These are phyloP conservation scores for Laticauda laticaudata DNA, from an alignment of 2,113 vertebrate species.

Conservation along the genomic window DNA sequence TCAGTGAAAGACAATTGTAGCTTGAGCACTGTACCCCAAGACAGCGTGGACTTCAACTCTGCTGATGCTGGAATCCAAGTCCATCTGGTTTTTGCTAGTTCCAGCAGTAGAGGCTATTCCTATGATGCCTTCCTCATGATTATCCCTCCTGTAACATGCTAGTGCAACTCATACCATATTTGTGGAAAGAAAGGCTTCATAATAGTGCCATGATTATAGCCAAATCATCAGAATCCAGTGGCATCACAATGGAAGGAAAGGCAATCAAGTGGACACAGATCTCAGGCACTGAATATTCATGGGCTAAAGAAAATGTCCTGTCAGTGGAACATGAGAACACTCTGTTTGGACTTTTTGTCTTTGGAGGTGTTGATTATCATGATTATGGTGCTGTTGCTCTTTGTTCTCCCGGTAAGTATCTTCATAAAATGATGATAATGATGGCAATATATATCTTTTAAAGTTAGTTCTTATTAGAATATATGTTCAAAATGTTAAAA, in stretches of 20 bases:
- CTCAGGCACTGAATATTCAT: conserved; percentile 68
- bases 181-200: conserved; percentile 38
- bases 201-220: conserved; percentile 66
- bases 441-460: background rate
- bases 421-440: background rate
- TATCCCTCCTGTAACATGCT: too few relatives aligned
- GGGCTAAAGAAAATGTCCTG: conserved; percentile 57
- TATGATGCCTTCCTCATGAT: too few relatives aligned
- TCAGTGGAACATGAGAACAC: conserved; percentile 47
- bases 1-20: background rate
- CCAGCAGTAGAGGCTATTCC: too few relatives aligned
- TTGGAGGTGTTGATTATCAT: conserved; percentile 50
- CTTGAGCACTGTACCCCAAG: background rate
- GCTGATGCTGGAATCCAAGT: conserved; percentile 5
- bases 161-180: too few relatives aligned
- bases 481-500: too few relatives aligned
- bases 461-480: background rate
- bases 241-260: conserved; percentile 44
- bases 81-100: conserved; percentile 44
- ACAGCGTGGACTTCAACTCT: background rate
- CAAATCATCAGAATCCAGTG: conserved; percentile 26
- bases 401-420: conserved; percentile 38
- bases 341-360: conserved; percentile 64
- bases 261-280: conserved; percentile 57
- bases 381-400: conserved; percentile 67